Evolutionary conservation across 92 coral and sea anemone species (phyloP).

Genomic region (Montipora capitata): DNA sequence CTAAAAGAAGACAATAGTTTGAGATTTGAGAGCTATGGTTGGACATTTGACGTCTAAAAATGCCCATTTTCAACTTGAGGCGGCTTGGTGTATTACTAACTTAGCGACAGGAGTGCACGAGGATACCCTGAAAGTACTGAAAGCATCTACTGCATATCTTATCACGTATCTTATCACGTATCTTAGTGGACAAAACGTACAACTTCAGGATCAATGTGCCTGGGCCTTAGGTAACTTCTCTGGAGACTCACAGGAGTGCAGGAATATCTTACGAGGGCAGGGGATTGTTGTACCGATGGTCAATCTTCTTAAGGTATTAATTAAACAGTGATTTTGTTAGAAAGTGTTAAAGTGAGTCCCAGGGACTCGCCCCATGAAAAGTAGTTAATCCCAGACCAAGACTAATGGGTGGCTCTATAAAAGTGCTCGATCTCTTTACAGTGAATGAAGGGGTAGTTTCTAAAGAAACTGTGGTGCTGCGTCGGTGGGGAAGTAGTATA

Average conservation of each 20-base stretch:
- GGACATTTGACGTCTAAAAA: constrained; percentile 87
- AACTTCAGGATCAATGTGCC: constrained; percentile 95
- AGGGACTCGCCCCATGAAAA: too few relatives aligned
- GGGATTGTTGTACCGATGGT: constrained; percentile 90
- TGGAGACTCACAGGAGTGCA: constrained; percentile 94
- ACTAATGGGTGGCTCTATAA: too few relatives aligned
- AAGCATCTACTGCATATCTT: constrained; percentile 93
- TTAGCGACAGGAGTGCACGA: constrained; percentile 93
- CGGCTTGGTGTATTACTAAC: constrained; percentile 99
- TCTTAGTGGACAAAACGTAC: constrained; percentile 87
- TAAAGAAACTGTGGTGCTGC: too few relatives aligned
- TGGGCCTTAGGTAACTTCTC: constrained; percentile 98
- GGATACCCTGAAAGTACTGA: constrained; percentile 82
- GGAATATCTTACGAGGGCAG: constrained; percentile 87
- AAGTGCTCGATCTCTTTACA: too few relatives aligned
- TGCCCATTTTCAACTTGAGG: constrained; percentile 87
- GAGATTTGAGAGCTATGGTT: constrained; percentile 77
- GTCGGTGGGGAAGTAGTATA: too few relatives aligned
- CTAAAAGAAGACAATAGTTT: constrained; percentile 79
- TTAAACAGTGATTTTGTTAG: too few relatives aligned
- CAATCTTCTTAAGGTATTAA: constrained; percentile 86
- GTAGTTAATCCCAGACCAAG: too few relatives aligned
- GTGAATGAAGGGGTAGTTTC: too few relatives aligned
- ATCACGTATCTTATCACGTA: constrained; percentile 67
- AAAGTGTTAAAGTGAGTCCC: too few relatives aligned